Evolutionary conservation across 2,888 invertebrate species (phyloP).

Genomic region (Octodonta nipae): DNA sequence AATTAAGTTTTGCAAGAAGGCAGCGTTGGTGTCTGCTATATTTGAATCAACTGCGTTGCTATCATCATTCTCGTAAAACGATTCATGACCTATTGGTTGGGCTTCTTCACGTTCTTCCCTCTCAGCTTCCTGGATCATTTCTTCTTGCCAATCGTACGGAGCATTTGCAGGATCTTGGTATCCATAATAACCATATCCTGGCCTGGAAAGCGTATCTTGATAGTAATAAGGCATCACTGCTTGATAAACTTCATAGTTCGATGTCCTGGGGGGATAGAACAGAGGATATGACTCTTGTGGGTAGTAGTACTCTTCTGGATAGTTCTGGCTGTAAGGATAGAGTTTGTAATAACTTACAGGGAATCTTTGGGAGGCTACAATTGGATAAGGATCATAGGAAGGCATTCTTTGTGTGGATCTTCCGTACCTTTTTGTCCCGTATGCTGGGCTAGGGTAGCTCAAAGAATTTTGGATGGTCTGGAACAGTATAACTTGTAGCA

Average conservation of each 20-base stretch:
- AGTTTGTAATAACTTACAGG: slow-evolving; percentile 35
- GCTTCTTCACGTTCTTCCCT: slow-evolving; percentile 41
- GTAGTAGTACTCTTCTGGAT: slow-evolving; percentile 42
- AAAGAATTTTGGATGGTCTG: slow-evolving; percentile 21
- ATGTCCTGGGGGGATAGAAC: slow-evolving; percentile 35
- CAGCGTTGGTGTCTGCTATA: slow-evolving; percentile 41
- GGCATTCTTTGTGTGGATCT: slow-evolving; percentile 16
- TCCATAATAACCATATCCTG: slow-evolving; percentile 32
- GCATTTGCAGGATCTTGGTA: slow-evolving; percentile 38
- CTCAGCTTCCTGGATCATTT: slow-evolving; percentile 47
- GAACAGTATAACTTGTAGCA: slow-evolving; percentile 27
- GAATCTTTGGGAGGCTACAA: slow-evolving; percentile 24
- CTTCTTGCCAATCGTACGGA: slow-evolving; percentile 47
- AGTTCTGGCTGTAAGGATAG: slow-evolving; percentile 41
- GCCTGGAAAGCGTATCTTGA: neutral
- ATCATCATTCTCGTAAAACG: slow-evolving; percentile 46
- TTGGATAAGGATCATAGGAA: slow-evolving; percentile 23
- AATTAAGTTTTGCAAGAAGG: slow-evolving; percentile 54
- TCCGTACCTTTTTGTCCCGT: slow-evolving; percentile 34
- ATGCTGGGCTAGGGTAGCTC: slow-evolving; percentile 27
- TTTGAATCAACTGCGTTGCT: slow-evolving; percentile 20
- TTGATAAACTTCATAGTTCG: slow-evolving; percentile 37
- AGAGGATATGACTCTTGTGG: slow-evolving; percentile 33
- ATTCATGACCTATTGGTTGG: slow-evolving; percentile 53
- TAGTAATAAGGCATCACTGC: slow-evolving; percentile 16